Evolutionary conservation across 2,797 vertebrate genomes (phyloP), one percentile per base, ranked within the genome.

Genomic region (Tokudaia muenninki): DNA sequence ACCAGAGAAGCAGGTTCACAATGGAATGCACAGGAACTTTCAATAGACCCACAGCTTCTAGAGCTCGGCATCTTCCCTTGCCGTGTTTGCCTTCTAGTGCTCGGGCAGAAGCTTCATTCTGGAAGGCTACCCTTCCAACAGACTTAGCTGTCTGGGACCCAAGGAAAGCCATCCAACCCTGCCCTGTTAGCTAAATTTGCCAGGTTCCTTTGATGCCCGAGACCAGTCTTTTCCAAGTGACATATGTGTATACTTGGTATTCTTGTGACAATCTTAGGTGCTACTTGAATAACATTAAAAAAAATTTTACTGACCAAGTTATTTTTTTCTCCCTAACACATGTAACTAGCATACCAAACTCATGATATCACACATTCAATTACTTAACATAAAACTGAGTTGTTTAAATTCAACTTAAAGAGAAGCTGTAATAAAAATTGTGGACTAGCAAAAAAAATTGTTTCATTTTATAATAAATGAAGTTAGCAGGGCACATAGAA

Each of bases 381-480:
- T 74, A 63, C 92, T 92, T 84, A 94, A 14, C 57, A 77, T 92
- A 34, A 90, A 50, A 37, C 29, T 77, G 83, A 90, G 41, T 29
- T 34, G 52, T 77, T 31, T 12, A 78, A 55, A 93, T 80, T 95
- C 79, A 78, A 57, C 55, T 86, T 95, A 82, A 92, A 87, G 50
- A 80, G 55, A 77, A 78, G 87, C 82, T 44, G 57, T 94, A 89
- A 90, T 89, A 59, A 80, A 94, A 87, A 19, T n/a, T 86, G 78
- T 22, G 87, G 26, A n/a, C 52, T 37, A 87, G 65, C 65, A 78
- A 95, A 82, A 87, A 72, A 72, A 31, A 16, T 22, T 91, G 22
- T 70, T 75, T 82, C 74, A 3, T 80, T 96, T 74, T 75, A 72
- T 95, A 78, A 61, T 84, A 41, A 84, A 65, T 59, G 12, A 93